Evolutionary conservation across 2,888 invertebrate genomes (phyloP).

Genomic region (Tinea semifulvella): DNA sequence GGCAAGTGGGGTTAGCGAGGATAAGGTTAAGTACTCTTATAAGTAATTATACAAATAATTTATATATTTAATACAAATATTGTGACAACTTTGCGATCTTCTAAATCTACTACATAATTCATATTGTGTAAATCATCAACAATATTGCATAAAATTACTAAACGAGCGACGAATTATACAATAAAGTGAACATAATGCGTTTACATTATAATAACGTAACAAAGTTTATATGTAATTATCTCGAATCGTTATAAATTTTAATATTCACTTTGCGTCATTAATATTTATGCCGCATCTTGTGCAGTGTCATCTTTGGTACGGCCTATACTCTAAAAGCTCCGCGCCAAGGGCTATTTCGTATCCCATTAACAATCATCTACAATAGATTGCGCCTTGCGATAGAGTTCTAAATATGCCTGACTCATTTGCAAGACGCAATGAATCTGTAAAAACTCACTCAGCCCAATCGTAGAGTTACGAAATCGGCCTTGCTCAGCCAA

Average conservation of each 20-base stretch:
- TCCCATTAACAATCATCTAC: too few species aligned
- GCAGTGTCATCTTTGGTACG: conserved; percentile 7
- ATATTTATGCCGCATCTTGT: conserved; percentile 5
- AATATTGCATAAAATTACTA: conserved; percentile 8
- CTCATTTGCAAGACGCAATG: too few species aligned
- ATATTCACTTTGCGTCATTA: conserved; percentile 3
- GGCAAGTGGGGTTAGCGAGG: too few species aligned
- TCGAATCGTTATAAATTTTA: conserved; percentile 4
- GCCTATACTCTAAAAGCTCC: conserved; percentile 16
- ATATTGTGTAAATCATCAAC: conserved; percentile 6
- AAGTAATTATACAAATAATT: neutral
- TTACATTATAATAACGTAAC: neutral
- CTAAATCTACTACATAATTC: conserved; percentile 4
- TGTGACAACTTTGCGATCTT: neutral
- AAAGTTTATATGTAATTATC: conserved; percentile 5
- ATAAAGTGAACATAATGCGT: neutral
- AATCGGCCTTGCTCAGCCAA: conserved; percentile 30
- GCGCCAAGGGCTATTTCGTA: conserved; percentile 18
- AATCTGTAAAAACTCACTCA: too few species aligned
- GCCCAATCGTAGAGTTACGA: too few species aligned
- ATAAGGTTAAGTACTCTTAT: too few species aligned
- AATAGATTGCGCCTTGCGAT: too few species aligned
- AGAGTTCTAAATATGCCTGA: too few species aligned
- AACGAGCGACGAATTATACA: conserved; percentile 5
- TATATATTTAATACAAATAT: neutral